phyloP scores from a whole-genome alignment of 2,113 vertebrate genomes.

The Psophia crepitans region DNA sequence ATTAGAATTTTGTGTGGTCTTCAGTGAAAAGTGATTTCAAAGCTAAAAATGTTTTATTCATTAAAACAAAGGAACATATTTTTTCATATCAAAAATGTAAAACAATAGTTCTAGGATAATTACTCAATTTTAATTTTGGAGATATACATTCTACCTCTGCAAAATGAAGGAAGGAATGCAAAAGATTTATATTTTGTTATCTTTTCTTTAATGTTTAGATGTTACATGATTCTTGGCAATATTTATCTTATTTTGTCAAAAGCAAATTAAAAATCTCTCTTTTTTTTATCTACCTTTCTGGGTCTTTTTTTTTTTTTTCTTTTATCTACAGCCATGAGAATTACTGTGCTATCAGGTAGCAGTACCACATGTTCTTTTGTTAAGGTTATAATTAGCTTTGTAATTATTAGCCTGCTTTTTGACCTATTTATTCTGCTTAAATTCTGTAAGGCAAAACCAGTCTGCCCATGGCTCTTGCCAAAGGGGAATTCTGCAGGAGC shows the following conservation, averaged over 20 bases:
- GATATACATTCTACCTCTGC: background rate
- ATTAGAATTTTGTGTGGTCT: background rate
- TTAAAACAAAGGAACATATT: background rate
- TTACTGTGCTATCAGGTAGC: background rate
- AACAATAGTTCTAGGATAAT: background rate
- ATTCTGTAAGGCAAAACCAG: background rate
- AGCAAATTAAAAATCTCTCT: background rate
- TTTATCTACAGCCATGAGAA: background rate
- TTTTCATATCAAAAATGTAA: background rate
- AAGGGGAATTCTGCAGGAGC: background rate
- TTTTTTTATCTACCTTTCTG: background rate
- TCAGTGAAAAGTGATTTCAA: background rate
- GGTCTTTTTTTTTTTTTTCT: background rate
- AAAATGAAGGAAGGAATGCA: background rate
- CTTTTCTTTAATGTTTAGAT: background rate
- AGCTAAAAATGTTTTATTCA: background rate
- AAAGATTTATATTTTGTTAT: background rate
- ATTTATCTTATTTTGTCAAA: background rate
- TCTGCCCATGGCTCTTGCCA: background rate
- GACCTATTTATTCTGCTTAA: constrained; percentile 12
- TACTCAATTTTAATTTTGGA: background rate
- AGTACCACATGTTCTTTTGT: background rate
- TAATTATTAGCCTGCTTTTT: constrained; percentile 1
- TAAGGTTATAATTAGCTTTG: constrained; percentile 9
- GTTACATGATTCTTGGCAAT: background rate